Evolutionary conservation across 2,797 vertebrate genomes (phyloP), one percentile per base, ranked within the genome.

Genomic region (Nothura maculosa): DNA sequence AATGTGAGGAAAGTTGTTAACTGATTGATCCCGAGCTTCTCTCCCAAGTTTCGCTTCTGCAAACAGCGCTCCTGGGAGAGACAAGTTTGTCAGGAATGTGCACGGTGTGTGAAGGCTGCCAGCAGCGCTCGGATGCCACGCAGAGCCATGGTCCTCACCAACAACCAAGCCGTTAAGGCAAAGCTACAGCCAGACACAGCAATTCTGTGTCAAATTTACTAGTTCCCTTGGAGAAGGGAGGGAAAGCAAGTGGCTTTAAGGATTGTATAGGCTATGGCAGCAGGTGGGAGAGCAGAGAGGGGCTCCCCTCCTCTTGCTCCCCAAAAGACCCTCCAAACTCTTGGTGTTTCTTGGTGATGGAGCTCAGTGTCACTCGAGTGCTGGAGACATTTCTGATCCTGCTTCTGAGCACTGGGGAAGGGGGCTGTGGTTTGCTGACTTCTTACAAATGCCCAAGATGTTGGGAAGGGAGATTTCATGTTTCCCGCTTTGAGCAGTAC

Each of bases 1-100:
- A 85, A 93, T 47, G 67, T 43, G 89, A 81, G 85, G 30, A 54
- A 95, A 94, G 87, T 86, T 93, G 90, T 89, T 61, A 85, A 81
- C 2, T 63, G 69, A 58, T 36, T 50, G 68, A 87, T 67, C 17
- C 19, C 0, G 6, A 47, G 75, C 32, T 83, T 76, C 14, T 80
- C 38, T 28, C 30, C n/a, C 9, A 48, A 57, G 64, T 60, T 76
- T 80, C 28, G 14, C 74, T 84, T 36, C 61, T 22, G 36, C 63
- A 15, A 43, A 40, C 69, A 50, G 64, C 0, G 0, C 81, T 78
- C 79, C 60, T 43, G 74, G 1, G 77, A 34, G 52, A 40, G 42
- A 70, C 77, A 75, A 96, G 75, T 91, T 92, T 25, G 36, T 75
- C 42, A 48, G 32, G n/a, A 52, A 70, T 28, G 19, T 54, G 36